Base-by-base conservation (phyloP, 2,797 vertebrate species). In the Chiroxiphia lanceolata region DNA sequence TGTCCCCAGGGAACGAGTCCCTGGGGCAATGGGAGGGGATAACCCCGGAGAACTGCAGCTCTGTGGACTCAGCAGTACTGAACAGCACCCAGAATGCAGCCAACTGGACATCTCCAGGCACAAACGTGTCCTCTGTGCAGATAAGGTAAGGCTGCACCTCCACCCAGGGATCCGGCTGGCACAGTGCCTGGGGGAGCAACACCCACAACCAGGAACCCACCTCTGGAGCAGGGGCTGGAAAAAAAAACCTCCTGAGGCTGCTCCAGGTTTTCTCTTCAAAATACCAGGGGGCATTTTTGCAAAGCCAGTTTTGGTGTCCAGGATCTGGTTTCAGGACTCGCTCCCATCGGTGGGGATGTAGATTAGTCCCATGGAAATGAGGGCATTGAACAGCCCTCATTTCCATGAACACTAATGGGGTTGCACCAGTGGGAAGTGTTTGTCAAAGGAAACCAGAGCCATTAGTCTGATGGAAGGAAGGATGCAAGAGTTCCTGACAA, bases 21-120 rank as follows among this genome's bases (percentile, higher is more conserved):
- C 6, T 75, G 17, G 98, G 98, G 29, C 0, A 3, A 4, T 98
- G 98, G 97, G 0, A 22, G 1, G 7, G 0, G 1, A 2, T 1
- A 0, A 0, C 0, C 2, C 5, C 0, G 0, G 0, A 0, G 1
- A 65, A 11, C 3, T 96, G 96, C 89, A n/a, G 3, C 38, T 53
- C 27, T 4, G 3, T 56, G 10, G 0, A 1, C 16, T 91, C 57
- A 1, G 87, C 61, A 1, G 0, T 15, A 1, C 0, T 94, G 6
- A 33, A 16, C 5, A 5, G 1, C 42, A 3, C 18, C 2, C 0
- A 31, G 29, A 18, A 17, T 9, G 0, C 1, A 3, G 21, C 77
- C 6, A 14, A 0, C 0, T 98, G 97, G 97, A 40, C 2, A 8
- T 91, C 97, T 59, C 92, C 94, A 3, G 2, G 1, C 21, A 9